Evolutionary conservation across 2,797 vertebrate genomes (phyloP).

Genomic region (Alcedo quadribrachys): DNA sequence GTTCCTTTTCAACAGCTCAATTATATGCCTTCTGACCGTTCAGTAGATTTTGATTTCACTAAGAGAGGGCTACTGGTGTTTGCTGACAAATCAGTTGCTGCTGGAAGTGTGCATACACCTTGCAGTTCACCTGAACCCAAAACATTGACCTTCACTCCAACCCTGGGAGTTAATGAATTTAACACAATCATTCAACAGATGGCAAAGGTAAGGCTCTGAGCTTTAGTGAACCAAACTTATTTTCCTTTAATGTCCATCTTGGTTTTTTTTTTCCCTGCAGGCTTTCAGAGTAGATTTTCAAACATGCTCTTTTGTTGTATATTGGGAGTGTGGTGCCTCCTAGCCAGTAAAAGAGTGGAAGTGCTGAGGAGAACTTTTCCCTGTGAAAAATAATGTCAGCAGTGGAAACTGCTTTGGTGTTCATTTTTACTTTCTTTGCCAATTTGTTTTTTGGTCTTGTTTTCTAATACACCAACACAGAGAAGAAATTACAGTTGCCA

Average conservation of each 20-base stretch:
- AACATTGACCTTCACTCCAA: constrained; percentile 72
- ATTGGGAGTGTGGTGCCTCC: not conserved
- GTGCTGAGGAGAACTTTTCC: not conserved
- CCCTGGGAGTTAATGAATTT: constrained; percentile 80
- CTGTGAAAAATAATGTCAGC: not conserved
- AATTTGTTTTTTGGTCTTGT: not conserved
- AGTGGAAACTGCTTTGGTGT: not conserved
- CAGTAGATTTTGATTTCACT: constrained; percentile 90
- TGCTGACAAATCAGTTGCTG: constrained; percentile 73
- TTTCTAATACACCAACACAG: not conserved
- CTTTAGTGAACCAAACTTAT: not conserved
- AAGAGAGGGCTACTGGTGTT: constrained; percentile 90
- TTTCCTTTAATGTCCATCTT: not conserved
- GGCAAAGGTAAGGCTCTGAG: constrained; percentile 83
- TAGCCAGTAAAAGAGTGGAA: not conserved
- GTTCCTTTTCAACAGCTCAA: constrained; percentile 79
- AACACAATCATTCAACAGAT: constrained; percentile 82
- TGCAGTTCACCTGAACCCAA: constrained; percentile 44
- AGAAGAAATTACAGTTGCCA: not conserved
- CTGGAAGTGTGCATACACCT: constrained; percentile 49
- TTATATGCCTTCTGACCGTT: constrained; percentile 83
- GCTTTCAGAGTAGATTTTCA: not conserved
- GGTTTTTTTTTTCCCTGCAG: not conserved
- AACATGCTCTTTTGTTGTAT: not conserved
- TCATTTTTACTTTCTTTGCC: not conserved